A percentile compares a stretch with the other conserved stretches of the same genome.
phyloP scores from a whole-genome alignment of 2,113 vertebrate genomes.

The Dascyllus trimaculatus region DNA sequence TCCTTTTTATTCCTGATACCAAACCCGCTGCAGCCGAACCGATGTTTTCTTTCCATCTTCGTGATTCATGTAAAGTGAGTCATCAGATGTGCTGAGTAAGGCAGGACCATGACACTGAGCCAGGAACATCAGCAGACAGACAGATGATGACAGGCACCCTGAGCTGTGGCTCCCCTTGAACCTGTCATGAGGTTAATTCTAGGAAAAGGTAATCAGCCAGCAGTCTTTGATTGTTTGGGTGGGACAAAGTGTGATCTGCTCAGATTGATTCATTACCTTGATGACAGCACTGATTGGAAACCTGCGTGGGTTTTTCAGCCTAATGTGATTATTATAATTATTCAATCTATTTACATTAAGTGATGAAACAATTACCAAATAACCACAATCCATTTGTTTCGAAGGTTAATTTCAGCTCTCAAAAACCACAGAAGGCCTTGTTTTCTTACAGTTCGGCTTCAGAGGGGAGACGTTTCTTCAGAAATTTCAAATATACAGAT shows the following conservation, averaged over 20 bases:
- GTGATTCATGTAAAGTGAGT: background rate
- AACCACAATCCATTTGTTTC: background rate
- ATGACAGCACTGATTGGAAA: conserved; percentile 5
- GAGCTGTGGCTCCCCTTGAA: background rate
- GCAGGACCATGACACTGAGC: background rate
- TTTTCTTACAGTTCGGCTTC: no score
- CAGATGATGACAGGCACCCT: background rate
- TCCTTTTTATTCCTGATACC: no score
- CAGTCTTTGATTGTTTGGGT: conserved; percentile 1
- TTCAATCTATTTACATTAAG: background rate
- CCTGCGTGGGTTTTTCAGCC: background rate
- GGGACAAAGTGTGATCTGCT: background rate
- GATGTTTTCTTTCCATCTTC: no score
- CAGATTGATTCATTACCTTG: background rate
- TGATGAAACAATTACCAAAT: background rate
- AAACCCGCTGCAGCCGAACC: no score
- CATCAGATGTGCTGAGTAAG: background rate
- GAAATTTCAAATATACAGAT: no score
- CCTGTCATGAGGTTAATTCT: background rate
- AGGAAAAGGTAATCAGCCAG: conserved; percentile 8
- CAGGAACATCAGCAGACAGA: background rate
- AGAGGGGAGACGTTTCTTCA: no score
- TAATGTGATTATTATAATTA: conserved; percentile 2
- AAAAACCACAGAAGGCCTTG: background rate
- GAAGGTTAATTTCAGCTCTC: background rate